phyloP scores from a whole-genome alignment of 2,888 invertebrate genomes.

The Cheilosia pagana region DNA sequence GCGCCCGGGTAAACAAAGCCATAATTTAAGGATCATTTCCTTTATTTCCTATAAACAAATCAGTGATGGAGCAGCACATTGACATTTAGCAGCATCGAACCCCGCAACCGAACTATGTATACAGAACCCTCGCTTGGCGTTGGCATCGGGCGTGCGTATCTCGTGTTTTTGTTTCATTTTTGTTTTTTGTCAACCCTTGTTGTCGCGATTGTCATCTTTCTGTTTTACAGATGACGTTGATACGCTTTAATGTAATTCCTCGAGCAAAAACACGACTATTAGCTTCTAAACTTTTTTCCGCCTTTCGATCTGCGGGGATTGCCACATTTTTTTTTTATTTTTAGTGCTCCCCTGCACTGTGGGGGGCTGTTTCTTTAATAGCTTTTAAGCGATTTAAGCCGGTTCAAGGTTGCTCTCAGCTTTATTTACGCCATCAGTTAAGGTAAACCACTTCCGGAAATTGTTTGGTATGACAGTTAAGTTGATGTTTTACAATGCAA shows the following conservation, averaged over 20 bases:
- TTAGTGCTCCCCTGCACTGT: background rate
- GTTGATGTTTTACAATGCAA: constrained; percentile 75
- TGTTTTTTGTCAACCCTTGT: constrained; percentile 61
- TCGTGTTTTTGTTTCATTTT: constrained; percentile 19
- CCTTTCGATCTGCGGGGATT: no score
- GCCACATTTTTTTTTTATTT: background rate
- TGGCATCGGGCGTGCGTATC: constrained; percentile 21
- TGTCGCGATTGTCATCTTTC: constrained; percentile 73
- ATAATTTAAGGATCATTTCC: constrained; percentile 78
- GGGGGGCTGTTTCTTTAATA: constrained; percentile 62
- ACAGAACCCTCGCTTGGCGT: no score
- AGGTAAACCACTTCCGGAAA: constrained; percentile 75
- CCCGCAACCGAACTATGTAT: constrained; percentile 1
- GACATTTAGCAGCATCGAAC: constrained; percentile 47
- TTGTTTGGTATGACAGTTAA: constrained; percentile 73
- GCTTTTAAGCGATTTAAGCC: constrained; percentile 72
- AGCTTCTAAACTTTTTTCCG: constrained; percentile 49
- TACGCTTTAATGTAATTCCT: constrained; percentile 71
- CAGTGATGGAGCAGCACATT: constrained; percentile 54
- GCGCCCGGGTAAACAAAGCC: constrained; percentile 77
- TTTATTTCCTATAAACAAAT: constrained; percentile 76
- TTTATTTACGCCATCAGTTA: constrained; percentile 72
- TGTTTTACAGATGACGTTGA: constrained; percentile 68
- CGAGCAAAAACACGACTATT: constrained; percentile 67
- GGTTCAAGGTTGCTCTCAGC: constrained; percentile 65